phyloP scores from a whole-genome alignment of 1,140 invertebrate species.

The Platyscapa corneri region DNA sequence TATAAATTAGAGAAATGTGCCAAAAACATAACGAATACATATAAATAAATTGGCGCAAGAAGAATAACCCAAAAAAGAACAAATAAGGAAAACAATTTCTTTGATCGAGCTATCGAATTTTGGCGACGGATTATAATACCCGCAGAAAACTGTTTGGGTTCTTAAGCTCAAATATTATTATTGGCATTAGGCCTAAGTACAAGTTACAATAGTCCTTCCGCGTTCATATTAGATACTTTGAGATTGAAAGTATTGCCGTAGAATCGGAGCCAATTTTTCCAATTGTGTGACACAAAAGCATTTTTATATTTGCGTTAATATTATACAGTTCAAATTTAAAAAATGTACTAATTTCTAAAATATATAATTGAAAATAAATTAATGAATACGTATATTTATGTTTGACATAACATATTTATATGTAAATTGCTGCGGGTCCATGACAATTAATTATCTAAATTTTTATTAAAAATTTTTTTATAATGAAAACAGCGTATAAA shows the following conservation, averaged over 20 bases:
- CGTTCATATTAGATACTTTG: not conserved
- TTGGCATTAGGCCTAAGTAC: constrained; percentile 21
- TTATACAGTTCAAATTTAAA: not conserved
- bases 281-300: not conserved
- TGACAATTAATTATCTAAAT: too few species aligned
- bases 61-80: not conserved
- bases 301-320: not conserved
- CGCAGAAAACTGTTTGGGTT: not conserved
- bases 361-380: too few species aligned
- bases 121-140: not conserved
- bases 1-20: not conserved
- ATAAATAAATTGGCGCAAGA: not conserved
- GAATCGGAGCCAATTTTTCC: not conserved
- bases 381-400: too few species aligned
- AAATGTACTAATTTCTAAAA: not conserved
- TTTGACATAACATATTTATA: too few species aligned
- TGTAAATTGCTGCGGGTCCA: too few species aligned
- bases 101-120: not conserved
- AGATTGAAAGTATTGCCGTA: not conserved
- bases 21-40: not conserved
- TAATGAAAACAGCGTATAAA: too few species aligned
- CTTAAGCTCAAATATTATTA: constrained; percentile 5
- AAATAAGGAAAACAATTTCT: too few species aligned
- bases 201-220: not conserved
- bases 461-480: too few species aligned